Base-by-base conservation (phyloP, 2,888 invertebrate genomes). In the Pharmacophagus antenor region DNA sequence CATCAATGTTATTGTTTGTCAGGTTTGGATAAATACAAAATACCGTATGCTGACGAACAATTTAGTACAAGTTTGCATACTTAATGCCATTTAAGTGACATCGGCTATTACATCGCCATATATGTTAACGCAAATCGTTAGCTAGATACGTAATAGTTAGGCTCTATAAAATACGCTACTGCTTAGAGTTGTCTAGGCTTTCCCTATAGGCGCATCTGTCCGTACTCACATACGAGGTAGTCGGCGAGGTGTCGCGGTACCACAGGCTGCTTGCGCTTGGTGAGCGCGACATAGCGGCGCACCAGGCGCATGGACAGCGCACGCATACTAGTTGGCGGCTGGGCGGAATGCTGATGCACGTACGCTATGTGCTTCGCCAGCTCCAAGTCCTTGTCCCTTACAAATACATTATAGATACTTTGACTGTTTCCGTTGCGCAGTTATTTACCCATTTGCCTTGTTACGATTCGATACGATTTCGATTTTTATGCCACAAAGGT, bases 321-420 rank as follows among this genome's bases (percentile, higher is more conserved):
- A 69, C 94, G 92, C 57, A 94, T 91, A n/a, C 92, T 85, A 50
- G 93, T 92, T 1, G 96, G 95, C 12, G 99, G 99, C 84, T 99
- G 98, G 58, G 93, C 92, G 68, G 94, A 94, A 86, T 98, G 95
- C 76, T 96, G 96, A 85, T 99, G 99, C 41, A 99, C 99, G 82
- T 97, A 98, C 0, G 99, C 97, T 62, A 99, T 99, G 85, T 99
- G 99, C 81, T 98, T 95, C 12, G 99, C 99, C 61, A 99, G 90
- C 72, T 97, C 92, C 70, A 95, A 77, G 76, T 95, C 95, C 67
- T 94, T 94, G 69, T 94, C 94, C 22, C 91, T 91, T 42, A 3
- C n/a, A n/a, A 42, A 12, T 5, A n/a, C 2, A 27, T 27, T 27
- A 12, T 15, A 1, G 15, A 12, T 3, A 3, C 10, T 10, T 31